Conservation (phyloP, 2,113 vertebrate genomes). For the Galemys pyrenaicus region DNA sequence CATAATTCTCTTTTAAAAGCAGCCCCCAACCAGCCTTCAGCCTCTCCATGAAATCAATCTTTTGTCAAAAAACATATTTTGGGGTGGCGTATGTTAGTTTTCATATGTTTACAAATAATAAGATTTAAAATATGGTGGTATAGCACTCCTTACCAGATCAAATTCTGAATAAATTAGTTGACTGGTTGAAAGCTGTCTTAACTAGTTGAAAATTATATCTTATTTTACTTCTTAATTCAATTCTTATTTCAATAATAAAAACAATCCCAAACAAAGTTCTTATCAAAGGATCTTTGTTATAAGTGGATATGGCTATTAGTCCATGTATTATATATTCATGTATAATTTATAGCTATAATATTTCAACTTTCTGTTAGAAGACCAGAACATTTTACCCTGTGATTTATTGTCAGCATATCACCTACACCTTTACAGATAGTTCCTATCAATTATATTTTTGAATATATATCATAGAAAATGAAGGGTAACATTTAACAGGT, state of each 20-base stretch:
- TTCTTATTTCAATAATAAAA: constrained; percentile 12
- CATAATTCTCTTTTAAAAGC: too few species aligned
- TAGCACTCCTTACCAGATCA: neutral
- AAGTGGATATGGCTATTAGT: constrained; percentile 39
- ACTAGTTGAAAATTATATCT: neutral
- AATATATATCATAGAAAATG: constrained; percentile 17
- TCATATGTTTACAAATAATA: neutral
- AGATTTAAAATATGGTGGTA: neutral
- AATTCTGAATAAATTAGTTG: neutral
- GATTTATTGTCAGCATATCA: constrained; percentile 29
- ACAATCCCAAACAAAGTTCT: neutral
- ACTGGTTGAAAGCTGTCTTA: neutral
- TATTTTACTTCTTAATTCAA: neutral
- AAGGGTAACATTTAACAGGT: constrained; percentile 10
- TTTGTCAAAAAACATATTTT: too few species aligned
- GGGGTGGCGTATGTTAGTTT: too few species aligned
- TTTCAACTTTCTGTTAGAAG: constrained; percentile 45
- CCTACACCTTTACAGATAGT: constrained; percentile 28
- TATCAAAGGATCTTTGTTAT: neutral
- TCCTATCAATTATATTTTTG: constrained; percentile 30
- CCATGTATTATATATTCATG: constrained; percentile 22
- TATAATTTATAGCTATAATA: constrained; percentile 36
- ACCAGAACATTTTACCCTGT: neutral
- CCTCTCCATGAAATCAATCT: too few species aligned
- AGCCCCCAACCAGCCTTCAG: too few species aligned